phyloP scores from a whole-genome alignment of 1,140 invertebrate genomes.

The Nebria ingens region DNA sequence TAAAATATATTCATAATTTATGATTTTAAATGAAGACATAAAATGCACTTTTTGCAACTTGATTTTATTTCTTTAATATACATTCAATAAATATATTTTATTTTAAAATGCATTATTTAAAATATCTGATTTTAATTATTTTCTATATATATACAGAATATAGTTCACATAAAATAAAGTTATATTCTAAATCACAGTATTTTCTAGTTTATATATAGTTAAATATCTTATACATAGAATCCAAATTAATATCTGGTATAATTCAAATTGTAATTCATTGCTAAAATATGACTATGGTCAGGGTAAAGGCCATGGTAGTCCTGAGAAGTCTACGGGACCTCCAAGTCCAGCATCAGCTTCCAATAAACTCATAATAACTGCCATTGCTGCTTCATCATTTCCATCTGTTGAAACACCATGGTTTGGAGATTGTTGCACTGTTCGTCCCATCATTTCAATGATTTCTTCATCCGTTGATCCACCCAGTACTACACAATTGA shows the following conservation, averaged over 20 bases:
- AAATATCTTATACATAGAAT: too few species aligned
- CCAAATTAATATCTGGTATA: too few species aligned
- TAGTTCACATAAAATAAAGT: not conserved
- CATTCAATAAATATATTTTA: too few species aligned
- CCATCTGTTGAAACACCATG: conserved; percentile 49
- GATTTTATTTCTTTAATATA: too few species aligned
- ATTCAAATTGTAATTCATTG: too few species aligned
- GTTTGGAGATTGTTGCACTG: conserved; percentile 38
- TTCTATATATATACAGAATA: not conserved
- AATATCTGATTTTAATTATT: too few species aligned
- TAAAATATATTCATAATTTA: too few species aligned
- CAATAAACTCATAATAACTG: conserved; percentile 83
- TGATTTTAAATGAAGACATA: too few species aligned
- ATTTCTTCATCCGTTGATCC: conserved; percentile 42
- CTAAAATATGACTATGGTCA: conserved; percentile 33
- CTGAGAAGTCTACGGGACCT: conserved; percentile 71
- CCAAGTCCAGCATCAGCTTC: conserved; percentile 61
- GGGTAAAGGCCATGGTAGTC: conserved; percentile 76
- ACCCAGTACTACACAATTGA: conserved; percentile 29
- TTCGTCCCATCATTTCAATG: conserved; percentile 48
- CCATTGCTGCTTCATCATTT: conserved; percentile 84
- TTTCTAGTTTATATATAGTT: not conserved
- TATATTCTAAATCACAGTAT: not conserved
- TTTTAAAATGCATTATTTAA: too few species aligned
- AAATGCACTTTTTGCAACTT: too few species aligned